Conservation (phyloP, 2,797 vertebrate genomes). For the Notolabrus celidotus region DNA sequence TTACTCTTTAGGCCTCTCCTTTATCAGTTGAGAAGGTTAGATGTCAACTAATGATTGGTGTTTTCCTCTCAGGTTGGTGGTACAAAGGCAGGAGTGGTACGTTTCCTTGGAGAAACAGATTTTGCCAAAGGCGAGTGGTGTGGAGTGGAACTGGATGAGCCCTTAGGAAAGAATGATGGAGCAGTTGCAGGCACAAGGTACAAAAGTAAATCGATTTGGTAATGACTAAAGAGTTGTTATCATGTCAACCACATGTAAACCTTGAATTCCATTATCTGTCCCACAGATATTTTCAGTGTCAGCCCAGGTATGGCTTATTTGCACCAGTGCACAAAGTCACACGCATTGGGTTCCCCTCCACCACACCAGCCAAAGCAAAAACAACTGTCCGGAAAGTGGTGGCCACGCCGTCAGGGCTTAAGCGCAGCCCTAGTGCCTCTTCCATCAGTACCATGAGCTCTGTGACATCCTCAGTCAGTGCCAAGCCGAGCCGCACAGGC, state of each 20-base stretch:
- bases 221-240: not conserved
- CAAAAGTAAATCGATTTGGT: not conserved
- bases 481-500: constrained; percentile 97
- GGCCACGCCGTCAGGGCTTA: constrained; percentile 87
- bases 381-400: constrained; percentile 89
- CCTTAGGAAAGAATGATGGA: constrained; percentile 97
- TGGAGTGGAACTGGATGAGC: constrained; percentile 97
- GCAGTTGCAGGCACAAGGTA: constrained; percentile 98
- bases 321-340: constrained; percentile 98
- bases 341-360: constrained; percentile 97
- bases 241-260: not conserved
- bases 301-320: constrained; percentile 96
- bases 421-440: constrained; percentile 95
- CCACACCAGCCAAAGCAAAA: constrained; percentile 96
- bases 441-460: constrained; percentile 98
- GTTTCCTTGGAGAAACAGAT: constrained; percentile 96
- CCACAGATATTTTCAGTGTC: constrained; percentile 97
- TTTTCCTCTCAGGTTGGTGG: constrained; percentile 90
- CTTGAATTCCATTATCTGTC: constrained; percentile 34
- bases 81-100: constrained; percentile 97
- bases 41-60: constrained; percentile 37
- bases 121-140: constrained; percentile 99
- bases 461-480: constrained; percentile 95
- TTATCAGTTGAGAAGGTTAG: constrained; percentile 48
- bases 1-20: constrained; percentile 49